phyloP scores from a whole-genome alignment of 2,113 vertebrate species.

The Nothoprocta pentlandii region DNA sequence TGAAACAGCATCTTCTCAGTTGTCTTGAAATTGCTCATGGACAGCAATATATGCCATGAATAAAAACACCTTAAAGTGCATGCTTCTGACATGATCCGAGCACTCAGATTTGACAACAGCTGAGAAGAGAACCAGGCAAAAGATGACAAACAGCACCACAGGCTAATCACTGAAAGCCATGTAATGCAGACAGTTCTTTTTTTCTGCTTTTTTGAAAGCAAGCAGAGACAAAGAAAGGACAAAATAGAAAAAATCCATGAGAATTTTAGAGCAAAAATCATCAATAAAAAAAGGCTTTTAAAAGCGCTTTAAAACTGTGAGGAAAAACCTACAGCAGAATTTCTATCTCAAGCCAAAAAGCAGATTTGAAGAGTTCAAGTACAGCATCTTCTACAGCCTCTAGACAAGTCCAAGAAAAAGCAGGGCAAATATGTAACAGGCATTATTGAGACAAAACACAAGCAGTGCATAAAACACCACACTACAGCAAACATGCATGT shows the following conservation, averaged over 20 bases:
- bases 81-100: not conserved
- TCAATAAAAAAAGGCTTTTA: not conserved
- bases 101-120: not conserved
- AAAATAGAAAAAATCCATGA: not conserved
- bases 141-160: not conserved
- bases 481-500: not conserved
- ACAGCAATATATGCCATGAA: rapidly evolving
- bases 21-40: rapidly evolving
- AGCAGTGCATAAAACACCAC: not conserved
- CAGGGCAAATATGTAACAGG: not conserved
- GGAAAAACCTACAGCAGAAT: not conserved
- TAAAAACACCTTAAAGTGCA: not conserved
- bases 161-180: not conserved
- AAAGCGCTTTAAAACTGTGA: not conserved
- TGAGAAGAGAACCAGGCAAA: not conserved
- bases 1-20: not conserved
- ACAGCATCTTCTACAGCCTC: not conserved
- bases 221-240: not conserved
- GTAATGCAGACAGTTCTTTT: not conserved
- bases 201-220: not conserved
- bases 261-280: not conserved
- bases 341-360: not conserved
- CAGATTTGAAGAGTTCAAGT: not conserved
- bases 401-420: not conserved
- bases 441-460: not conserved